Conservation (phyloP, 2,113 vertebrate genomes). For the Grantiella picta region DNA sequence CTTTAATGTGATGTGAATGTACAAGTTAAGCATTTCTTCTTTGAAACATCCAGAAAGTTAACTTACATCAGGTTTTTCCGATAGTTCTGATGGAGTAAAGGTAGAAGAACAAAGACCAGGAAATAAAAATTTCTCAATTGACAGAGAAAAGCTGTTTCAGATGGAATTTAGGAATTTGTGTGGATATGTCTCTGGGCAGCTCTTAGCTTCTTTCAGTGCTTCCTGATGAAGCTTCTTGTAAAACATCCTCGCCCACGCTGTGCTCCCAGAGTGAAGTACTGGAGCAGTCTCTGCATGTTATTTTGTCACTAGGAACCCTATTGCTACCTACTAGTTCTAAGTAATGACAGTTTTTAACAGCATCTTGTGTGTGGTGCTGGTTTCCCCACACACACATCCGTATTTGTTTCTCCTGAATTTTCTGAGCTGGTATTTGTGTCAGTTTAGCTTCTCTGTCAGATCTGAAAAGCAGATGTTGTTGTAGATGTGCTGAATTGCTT, state of each 20-base stretch:
- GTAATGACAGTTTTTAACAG: neutral
- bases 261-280: neutral
- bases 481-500: neutral
- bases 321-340: neutral
- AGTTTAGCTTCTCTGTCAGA: neutral
- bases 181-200: neutral
- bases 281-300: neutral
- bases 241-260: fast-evolving
- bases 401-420: neutral
- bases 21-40: neutral
- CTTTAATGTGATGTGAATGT: neutral
- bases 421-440: neutral
- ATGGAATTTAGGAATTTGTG: neutral
- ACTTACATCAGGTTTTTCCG: neutral
- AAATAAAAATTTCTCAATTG: neutral
- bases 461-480: constrained; percentile 11
- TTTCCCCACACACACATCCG: fast-evolving
- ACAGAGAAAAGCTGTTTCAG: neutral
- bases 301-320: neutral
- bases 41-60: neutral
- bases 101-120: neutral
- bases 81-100: neutral
- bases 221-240: neutral
- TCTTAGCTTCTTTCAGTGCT: neutral
- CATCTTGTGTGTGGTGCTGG: neutral